phyloP scores from a whole-genome alignment of 2,797 vertebrate genomes.

The Phalanger gymnotis region DNA sequence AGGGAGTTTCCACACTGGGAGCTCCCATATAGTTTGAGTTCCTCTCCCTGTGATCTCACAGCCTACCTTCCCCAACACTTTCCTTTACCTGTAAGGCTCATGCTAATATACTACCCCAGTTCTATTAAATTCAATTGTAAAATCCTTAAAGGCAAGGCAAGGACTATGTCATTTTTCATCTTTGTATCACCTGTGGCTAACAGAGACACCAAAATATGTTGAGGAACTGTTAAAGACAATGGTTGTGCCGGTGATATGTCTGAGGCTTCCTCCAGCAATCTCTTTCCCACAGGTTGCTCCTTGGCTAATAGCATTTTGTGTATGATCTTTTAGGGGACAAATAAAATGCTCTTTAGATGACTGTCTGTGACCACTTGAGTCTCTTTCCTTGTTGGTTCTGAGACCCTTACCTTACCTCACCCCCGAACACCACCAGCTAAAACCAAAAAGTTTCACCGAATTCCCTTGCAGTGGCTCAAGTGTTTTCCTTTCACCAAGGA shows the following conservation, averaged over 20 bases:
- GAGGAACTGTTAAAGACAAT: conserved; percentile 36
- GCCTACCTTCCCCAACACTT: background rate
- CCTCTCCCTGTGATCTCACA: background rate
- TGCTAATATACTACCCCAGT: background rate
- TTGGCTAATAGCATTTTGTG: background rate
- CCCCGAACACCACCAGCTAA: conserved; percentile 6
- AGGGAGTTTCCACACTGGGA: conserved; percentile 18
- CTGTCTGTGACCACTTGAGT: conserved; percentile 45
- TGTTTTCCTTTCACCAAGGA: conserved; percentile 63
- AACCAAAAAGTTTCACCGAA: conserved; percentile 48
- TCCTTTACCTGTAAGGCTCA: background rate
- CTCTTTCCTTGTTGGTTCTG: conserved; percentile 41
- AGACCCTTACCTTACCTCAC: conserved; percentile 39
- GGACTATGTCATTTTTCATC: background rate
- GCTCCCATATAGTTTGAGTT: background rate
- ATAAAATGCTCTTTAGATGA: background rate
- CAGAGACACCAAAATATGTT: conserved; percentile 24
- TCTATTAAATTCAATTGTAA: background rate
- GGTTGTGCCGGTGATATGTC: background rate
- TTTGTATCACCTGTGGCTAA: background rate
- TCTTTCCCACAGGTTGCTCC: conserved; percentile 9
- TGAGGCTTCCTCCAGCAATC: background rate
- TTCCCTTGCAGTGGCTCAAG: conserved; percentile 2
- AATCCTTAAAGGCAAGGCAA: background rate
- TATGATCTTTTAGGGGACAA: conserved; percentile 31